Evolutionary conservation across 2,113 vertebrate genomes (phyloP), one percentile per base, ranked within the genome.

Genomic region (Larimichthys polyactis): DNA sequence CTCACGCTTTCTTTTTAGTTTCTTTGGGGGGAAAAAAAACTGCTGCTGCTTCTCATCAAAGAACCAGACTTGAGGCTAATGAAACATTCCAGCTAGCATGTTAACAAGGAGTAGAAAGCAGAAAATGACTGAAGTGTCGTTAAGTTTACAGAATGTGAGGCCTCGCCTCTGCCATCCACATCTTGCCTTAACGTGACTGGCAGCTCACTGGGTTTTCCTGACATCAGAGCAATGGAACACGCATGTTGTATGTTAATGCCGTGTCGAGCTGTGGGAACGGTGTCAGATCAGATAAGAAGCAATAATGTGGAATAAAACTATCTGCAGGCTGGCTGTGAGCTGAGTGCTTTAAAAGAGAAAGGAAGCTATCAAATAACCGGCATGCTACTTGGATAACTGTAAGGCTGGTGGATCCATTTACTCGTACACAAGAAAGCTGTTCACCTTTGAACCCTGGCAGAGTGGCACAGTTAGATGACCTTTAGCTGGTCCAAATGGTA

Each of bases 231-330:
- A 59, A 24, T 24, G 32, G 59, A 66, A 81, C 27, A 67, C 43
- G 58, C 65, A 71, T n/a, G 86, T 71, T 49, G 66, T 46, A 55
- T 44, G 67, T 79, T 71, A 87, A 89, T 80, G 87, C 55, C 36
- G 68, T 20, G 82, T 88, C 75, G 60, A 79, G 82, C 79, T 32
- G 79, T 44, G 71, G 80, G 83, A 94, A 84, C 75, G 7, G 84
- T 84, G 85, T 92, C 78, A 80, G 81, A 85, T 92, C 79, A 89
- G 91, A 92, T 92, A 87, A 89, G 81, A 64, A 49, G 46, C 11
- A 57, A 80, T 87, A 76, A 70, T 72, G 86, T 66, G 60, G 32
- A 85, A 82, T 80, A 76, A 69, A 85, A 75, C 58, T 22, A 80
- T 81, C 74, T 64, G 60, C 70, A 51, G 48, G 54, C 67, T 36